Conservation (phyloP, 1,140 invertebrate species). For the Drosophila bifasciata region DNA sequence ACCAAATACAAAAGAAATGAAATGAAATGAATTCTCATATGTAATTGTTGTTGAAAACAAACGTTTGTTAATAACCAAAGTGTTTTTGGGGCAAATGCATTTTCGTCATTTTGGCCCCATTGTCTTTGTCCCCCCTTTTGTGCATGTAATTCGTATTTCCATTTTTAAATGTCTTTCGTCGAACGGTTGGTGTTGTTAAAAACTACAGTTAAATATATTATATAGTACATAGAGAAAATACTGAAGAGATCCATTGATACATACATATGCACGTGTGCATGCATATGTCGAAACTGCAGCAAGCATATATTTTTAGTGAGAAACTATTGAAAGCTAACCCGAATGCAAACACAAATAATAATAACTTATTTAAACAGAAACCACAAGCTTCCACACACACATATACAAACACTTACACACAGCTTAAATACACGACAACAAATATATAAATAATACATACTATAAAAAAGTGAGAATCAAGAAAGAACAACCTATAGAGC, state of each 20-base stretch:
- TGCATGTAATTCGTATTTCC: slow-evolving; percentile 68
- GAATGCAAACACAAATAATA: slow-evolving; percentile 29
- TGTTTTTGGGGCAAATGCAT: slow-evolving; percentile 57
- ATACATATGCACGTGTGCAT: slow-evolving; percentile 32
- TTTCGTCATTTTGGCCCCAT: slow-evolving; percentile 40
- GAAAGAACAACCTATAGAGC: slow-evolving; percentile 51
- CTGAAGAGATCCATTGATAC: slow-evolving; percentile 34
- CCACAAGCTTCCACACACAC: slow-evolving; percentile 63
- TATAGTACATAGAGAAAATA: slow-evolving; percentile 44
- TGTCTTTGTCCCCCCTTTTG: slow-evolving; percentile 45
- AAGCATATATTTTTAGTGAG: slow-evolving; percentile 71
- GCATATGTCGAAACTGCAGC: slow-evolving; percentile 33
- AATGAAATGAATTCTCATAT: slow-evolving; percentile 58
- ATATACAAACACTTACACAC: slow-evolving; percentile 13
- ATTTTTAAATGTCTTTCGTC: slow-evolving; percentile 59
- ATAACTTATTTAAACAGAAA: slow-evolving; percentile 19
- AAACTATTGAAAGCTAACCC: slow-evolving; percentile 47
- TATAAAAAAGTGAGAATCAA: slow-evolving; percentile 22
- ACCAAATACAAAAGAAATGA: slow-evolving; percentile 64
- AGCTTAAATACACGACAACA: slow-evolving; percentile 9
- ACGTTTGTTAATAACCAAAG: slow-evolving; percentile 42
- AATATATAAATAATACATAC: slow-evolving; percentile 27
- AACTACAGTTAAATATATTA: slow-evolving; percentile 68
- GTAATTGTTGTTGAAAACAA: slow-evolving; percentile 53
- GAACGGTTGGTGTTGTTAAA: slow-evolving; percentile 65